Conservation (phyloP, 2,888 invertebrate species). For the Labia minor region DNA sequence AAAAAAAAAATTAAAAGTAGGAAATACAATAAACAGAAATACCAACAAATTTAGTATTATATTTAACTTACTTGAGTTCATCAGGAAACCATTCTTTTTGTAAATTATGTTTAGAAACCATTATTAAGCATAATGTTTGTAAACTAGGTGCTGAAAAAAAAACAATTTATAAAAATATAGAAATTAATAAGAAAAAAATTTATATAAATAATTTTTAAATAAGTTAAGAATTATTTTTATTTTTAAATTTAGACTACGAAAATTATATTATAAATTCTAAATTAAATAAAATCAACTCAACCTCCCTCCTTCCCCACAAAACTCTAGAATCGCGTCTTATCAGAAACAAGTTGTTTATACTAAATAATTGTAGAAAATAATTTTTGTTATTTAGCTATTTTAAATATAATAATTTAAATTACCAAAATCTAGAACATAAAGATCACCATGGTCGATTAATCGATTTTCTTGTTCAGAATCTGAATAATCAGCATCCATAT, state of each 20-base stretch:
- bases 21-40: too few species aligned
- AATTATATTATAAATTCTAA: too few species aligned
- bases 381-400: not conserved
- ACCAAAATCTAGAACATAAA: constrained; percentile 68
- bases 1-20: too few species aligned
- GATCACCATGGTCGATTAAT: constrained; percentile 70
- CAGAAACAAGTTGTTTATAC: too few species aligned
- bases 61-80: constrained; percentile 48
- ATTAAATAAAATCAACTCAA: too few species aligned
- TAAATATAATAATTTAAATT: constrained; percentile 28
- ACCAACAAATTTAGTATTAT: too few species aligned
- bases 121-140: constrained; percentile 58
- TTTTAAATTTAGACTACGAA: too few species aligned
- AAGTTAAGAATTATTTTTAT: too few species aligned
- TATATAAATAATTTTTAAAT: too few species aligned
- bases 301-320: too few species aligned
- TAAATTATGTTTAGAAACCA: constrained; percentile 52
- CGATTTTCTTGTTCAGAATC: constrained; percentile 32
- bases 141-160: constrained; percentile 48
- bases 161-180: not conserved
- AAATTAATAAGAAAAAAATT: too few species aligned
- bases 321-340: too few species aligned
- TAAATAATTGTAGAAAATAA: not conserved
- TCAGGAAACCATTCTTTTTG: constrained; percentile 52
- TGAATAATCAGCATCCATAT: constrained; percentile 14